These are phyloP conservation scores for Microtus ochrogaster DNA, from an alignment of 2,113 vertebrate species.

Conservation along the genomic window DNA sequence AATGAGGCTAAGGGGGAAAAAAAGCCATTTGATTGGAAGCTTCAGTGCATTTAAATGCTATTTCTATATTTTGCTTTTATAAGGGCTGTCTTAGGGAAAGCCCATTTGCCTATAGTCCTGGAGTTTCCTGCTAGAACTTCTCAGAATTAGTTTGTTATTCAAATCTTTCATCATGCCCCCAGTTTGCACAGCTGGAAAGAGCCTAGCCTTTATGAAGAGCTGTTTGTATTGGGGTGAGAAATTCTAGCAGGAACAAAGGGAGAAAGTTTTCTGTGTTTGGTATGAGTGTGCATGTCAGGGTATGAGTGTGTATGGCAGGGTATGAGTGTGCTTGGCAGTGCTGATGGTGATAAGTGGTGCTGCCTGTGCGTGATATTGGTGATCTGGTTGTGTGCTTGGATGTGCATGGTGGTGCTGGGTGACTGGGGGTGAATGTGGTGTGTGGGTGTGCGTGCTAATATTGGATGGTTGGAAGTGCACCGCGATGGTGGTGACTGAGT, in stretches of 20 bases:
- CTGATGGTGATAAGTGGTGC: not conserved
- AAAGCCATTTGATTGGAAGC: not conserved
- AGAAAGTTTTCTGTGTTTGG: not conserved
- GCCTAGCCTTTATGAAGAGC: not conserved
- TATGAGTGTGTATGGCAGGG: not conserved
- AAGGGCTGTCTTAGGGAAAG: not conserved
- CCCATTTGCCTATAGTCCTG: not conserved
- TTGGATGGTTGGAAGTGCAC: not conserved
- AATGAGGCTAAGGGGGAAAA: not conserved
- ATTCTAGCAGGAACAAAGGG: not conserved
- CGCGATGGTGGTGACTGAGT: not conserved
- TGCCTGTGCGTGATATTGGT: not conserved
- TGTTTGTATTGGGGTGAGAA: not conserved
- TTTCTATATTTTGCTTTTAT: constrained; percentile 35
- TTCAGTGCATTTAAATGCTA: not conserved
- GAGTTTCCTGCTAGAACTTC: not conserved
- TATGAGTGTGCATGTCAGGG: no score
- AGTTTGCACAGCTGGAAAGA: not conserved
- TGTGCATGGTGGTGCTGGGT: not conserved
- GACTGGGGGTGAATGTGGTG: no score
- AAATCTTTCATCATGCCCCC: not conserved
- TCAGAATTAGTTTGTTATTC: constrained; percentile 10
- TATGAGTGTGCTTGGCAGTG: not conserved
- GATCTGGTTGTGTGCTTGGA: not conserved
- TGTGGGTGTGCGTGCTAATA: not conserved